Base-by-base conservation (phyloP, 2,797 vertebrate species). In the Thaleichthys pacificus region DNA sequence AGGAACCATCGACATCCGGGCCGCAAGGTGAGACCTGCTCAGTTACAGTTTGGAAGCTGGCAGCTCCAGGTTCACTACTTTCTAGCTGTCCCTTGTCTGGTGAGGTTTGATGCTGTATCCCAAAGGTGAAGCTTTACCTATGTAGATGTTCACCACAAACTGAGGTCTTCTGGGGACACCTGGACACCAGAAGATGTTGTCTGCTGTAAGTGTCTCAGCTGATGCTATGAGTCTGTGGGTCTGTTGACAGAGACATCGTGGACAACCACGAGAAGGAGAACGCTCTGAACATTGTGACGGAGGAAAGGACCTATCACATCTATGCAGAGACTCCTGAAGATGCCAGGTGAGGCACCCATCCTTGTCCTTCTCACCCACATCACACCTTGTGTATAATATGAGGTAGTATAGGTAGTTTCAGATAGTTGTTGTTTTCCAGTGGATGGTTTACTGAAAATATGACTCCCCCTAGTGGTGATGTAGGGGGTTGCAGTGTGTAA, bases 201-300 rank as follows among this genome's bases (percentile, higher is more conserved):
- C 42, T 47, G 15, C 51, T 56, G 51, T 14, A 2, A 17, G 49
- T 17, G 49, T 51, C 12, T 17, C 15, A 14, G 49, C 12, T 12
- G 0, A 58, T 17, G 5, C 8, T 4, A 26, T n/a, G 68, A 61
- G 35, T 26, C 19, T 58, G 61, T 57, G 66, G 14, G 38, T 35
- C 7, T 72, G 19, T 61, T 75, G 66, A 21, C 79, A 97, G 96
- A 87, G 94, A 97, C 65, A 97, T 97, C 24, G 94, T 97, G 82
- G 96, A 97, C 89, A 97, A 97, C 85, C 95, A 96, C 2, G 96
- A 96, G 86, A 97, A 97, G 84, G 96, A 97, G 87, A 97, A 97
- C 66, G 96, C 96, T 49, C 89, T 97, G 80, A 96, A 97, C 78
- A 84, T 97, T 49, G 93, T 97, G 77, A 97, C 96, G 0, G 94